Percentiles rank a stretch among this genome's conserved stretches.
phyloP scores from a whole-genome alignment of 1,140 invertebrate genomes.

The Orius insidiosus region DNA sequence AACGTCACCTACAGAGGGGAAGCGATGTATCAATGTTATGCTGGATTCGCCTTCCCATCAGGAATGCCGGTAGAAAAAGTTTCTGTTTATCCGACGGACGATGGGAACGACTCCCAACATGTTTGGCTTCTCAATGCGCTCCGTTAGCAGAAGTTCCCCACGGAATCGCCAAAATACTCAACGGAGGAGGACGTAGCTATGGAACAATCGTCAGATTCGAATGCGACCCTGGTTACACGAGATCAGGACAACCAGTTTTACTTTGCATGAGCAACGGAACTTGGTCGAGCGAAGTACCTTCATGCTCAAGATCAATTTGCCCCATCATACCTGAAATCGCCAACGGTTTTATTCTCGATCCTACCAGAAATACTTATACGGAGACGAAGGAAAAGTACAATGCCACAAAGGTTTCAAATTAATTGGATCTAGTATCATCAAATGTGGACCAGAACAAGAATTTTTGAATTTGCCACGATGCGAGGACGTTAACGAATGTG shows the following conservation, averaged over 20 bases:
- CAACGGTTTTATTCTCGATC: conserved; percentile 69
- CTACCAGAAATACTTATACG: conserved; percentile 59
- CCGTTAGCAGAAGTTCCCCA: conserved; percentile 72
- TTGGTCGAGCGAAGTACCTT: conserved; percentile 83
- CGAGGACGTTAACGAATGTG: conserved; percentile 88
- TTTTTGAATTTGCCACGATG: conserved; percentile 74
- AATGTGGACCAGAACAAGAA: conserved; percentile 67
- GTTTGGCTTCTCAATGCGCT: conserved; percentile 84
- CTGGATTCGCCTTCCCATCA: conserved; percentile 84
- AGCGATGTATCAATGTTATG: conserved; percentile 91
- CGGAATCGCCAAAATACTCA: conserved; percentile 73
- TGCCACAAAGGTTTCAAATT: conserved; percentile 79
- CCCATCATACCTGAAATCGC: conserved; percentile 62
- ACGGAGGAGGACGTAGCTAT: conserved; percentile 83
- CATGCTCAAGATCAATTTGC: conserved; percentile 67
- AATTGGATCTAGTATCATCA: conserved; percentile 69
- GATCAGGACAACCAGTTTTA: conserved; percentile 74
- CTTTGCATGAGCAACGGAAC: conserved; percentile 92
- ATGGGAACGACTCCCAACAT: conserved; percentile 82
- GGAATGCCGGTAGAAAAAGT: conserved; percentile 75
- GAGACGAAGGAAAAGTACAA: conserved; percentile 81
- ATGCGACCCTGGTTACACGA: conserved; percentile 82
- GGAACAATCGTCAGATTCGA: conserved; percentile 89
- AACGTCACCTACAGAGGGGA: conserved; percentile 87
- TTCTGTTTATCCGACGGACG: conserved; percentile 71